phyloP scores from a whole-genome alignment of 2,797 vertebrate genomes.

The Oreonectes daqikongensis region DNA sequence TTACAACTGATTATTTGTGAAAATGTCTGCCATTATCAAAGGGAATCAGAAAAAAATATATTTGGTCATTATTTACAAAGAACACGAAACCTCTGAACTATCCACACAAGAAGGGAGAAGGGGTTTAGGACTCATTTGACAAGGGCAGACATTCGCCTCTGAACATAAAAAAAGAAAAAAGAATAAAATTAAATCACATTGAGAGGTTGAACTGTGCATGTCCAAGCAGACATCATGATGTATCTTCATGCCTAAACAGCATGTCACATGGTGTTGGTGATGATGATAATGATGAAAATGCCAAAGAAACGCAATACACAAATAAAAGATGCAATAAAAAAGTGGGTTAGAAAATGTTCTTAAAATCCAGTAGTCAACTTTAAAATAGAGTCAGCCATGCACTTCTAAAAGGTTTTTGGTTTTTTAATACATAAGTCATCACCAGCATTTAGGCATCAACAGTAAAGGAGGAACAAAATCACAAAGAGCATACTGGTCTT shows the following conservation, averaged over 20 bases:
- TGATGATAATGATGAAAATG: conserved; percentile 62
- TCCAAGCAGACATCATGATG: conserved; percentile 67
- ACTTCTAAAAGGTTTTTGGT: conserved; percentile 73
- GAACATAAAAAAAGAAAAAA: conserved; percentile 68
- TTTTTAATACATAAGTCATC: conserved; percentile 76
- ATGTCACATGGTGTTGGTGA: conserved; percentile 66
- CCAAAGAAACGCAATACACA: conserved; percentile 75
- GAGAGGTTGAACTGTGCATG: conserved; percentile 75
- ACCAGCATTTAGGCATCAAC: conserved; percentile 68
- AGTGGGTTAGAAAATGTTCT: conserved; percentile 67
- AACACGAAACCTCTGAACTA: conserved; percentile 85
- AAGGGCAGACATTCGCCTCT: conserved; percentile 81
- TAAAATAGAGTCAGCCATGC: conserved; percentile 82
- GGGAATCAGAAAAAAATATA: conserved; percentile 81
- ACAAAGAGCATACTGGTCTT: conserved; percentile 73
- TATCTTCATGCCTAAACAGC: conserved; percentile 76
- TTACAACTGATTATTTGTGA: conserved; percentile 80
- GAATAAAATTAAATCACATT: conserved; percentile 69
- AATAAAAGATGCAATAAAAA: conserved; percentile 56
- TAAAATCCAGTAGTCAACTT: conserved; percentile 82
- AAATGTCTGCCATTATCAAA: conserved; percentile 88
- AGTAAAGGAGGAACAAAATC: conserved; percentile 68
- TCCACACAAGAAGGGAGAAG: conserved; percentile 77
- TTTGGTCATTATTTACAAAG: conserved; percentile 95
- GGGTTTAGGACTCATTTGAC: conserved; percentile 75